Conservation (phyloP, 2,797 vertebrate genomes). For the Lycodopsis pacificus region DNA sequence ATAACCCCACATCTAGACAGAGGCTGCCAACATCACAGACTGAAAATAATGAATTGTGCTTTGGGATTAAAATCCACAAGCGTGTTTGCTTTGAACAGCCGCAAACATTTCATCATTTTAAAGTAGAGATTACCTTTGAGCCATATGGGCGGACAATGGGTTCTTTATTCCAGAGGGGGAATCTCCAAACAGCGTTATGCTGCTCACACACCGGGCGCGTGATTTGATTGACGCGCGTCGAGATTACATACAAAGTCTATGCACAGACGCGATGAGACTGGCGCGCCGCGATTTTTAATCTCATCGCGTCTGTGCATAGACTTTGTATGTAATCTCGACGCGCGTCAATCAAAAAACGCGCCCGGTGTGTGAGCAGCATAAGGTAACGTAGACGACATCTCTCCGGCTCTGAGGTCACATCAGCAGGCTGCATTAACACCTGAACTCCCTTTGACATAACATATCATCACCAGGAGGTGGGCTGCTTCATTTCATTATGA, state of each 20-base stretch:
- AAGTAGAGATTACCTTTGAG: constrained; percentile 67
- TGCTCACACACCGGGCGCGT: too few relatives aligned
- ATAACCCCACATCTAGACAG: constrained; percentile 38
- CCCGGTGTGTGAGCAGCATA: too few relatives aligned
- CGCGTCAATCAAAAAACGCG: too few relatives aligned
- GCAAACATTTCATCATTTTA: constrained; percentile 69
- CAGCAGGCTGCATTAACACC: constrained; percentile 8
- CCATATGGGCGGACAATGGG: constrained; percentile 71
- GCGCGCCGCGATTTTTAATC: too few relatives aligned
- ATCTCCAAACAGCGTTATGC: constrained; percentile 27
- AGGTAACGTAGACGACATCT: constrained; percentile 45
- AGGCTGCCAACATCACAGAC: constrained; percentile 39
- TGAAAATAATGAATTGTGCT: constrained; percentile 50
- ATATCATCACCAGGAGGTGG: neutral
- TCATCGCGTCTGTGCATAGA: too few relatives aligned
- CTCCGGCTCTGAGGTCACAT: constrained; percentile 1
- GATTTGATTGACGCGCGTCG: too few relatives aligned
- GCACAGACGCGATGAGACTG: too few relatives aligned
- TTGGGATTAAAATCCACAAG: constrained; percentile 54
- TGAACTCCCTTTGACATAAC: neutral
- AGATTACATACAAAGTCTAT: too few relatives aligned
- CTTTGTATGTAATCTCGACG: too few relatives aligned
- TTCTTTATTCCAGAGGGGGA: constrained; percentile 23
- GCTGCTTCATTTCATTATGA: neutral
- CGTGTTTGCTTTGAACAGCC: constrained; percentile 36